Conservation (phyloP, 2,113 vertebrate genomes). For the Misgurnus anguillicaudatus region DNA sequence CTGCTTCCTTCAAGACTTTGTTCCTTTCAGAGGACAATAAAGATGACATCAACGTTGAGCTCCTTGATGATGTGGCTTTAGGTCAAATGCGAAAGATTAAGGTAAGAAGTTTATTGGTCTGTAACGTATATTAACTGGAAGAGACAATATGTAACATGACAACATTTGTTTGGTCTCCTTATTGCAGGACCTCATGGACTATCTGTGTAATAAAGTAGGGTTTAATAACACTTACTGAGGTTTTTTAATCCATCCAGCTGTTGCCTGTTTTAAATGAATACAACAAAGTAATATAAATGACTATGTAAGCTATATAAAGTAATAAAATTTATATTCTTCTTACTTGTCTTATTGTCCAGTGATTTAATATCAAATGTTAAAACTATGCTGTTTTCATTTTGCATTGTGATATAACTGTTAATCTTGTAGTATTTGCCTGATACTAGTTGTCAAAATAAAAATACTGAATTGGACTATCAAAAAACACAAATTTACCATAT, state of each 20-base stretch:
- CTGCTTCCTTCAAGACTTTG: conserved; percentile 29
- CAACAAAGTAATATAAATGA: neutral
- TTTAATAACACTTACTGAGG: conserved; percentile 35
- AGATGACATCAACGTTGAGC: conserved; percentile 50
- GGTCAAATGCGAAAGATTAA: conserved; percentile 51
- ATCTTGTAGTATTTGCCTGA: too few species aligned
- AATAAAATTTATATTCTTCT: neutral
- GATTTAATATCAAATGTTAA: too few species aligned
- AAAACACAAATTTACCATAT: too few species aligned
- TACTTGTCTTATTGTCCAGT: neutral
- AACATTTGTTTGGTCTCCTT: too few species aligned
- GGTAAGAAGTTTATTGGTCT: neutral
- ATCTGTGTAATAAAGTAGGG: conserved; percentile 48
- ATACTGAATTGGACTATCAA: too few species aligned
- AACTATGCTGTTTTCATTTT: too few species aligned
- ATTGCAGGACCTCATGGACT: conserved; percentile 52
- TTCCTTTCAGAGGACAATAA: conserved; percentile 48
- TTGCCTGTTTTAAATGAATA: neutral
- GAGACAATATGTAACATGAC: neutral
- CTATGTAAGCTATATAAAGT: conserved; percentile 4
- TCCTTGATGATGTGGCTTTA: conserved; percentile 44
- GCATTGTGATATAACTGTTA: too few species aligned
- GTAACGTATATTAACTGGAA: neutral
- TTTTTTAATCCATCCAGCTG: neutral
- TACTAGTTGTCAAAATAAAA: too few species aligned